phyloP scores from a whole-genome alignment of 2,113 vertebrate genomes.

The Pterocles orientalis region DNA sequence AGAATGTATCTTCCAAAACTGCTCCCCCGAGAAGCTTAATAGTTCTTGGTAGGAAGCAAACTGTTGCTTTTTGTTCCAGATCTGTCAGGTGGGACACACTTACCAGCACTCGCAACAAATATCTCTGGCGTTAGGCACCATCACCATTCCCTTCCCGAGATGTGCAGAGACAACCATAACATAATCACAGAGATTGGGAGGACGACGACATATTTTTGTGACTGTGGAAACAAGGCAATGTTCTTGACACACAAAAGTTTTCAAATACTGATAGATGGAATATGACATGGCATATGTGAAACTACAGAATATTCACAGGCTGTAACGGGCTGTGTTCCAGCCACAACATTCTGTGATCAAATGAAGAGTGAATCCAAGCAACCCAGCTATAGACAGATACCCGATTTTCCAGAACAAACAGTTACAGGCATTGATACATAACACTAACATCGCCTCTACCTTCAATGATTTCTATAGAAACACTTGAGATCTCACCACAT shows the following conservation, averaged over 20 bases:
- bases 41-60: neutral
- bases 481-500: fast-evolving
- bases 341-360: too few species aligned
- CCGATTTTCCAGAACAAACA: neutral
- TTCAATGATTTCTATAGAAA: neutral
- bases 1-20: neutral
- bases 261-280: neutral
- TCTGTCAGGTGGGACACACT: neutral
- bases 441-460: neutral
- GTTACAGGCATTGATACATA: neutral
- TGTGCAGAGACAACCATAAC: neutral
- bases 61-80: neutral
- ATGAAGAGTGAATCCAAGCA: neutral
- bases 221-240: neutral
- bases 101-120: neutral
- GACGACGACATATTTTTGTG: neutral
- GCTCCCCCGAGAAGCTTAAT: neutral
- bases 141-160: neutral
- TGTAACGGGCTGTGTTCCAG: neutral
- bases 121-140: neutral
- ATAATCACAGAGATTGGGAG: neutral
- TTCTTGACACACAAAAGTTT: neutral
- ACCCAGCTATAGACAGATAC: neutral
- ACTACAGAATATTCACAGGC: neutral
- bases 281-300: neutral